A percentile compares a stretch with the other conserved stretches of the same genome.
Evolutionary conservation across 1,140 invertebrate genomes (phyloP).

Genomic region (Campoletis sonorensis): DNA sequence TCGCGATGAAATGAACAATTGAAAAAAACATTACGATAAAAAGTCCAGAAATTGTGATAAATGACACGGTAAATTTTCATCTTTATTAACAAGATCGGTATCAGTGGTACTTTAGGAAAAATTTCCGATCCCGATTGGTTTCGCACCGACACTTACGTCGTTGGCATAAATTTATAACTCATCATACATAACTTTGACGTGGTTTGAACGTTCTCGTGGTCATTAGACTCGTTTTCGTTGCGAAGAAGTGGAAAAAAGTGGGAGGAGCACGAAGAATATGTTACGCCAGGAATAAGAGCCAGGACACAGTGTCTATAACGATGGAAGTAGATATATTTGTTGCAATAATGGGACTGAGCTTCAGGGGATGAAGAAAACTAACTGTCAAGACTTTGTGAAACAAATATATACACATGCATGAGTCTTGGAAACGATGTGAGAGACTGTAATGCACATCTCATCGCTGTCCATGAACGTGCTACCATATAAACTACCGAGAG

Average conservation of each 20-base stretch:
- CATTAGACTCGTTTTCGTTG: constrained; percentile 39
- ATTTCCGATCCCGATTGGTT: background rate
- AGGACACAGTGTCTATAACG: background rate
- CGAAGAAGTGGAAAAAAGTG: background rate
- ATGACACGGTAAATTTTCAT: too few species aligned
- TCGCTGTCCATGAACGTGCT: constrained; percentile 7
- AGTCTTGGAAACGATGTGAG: background rate
- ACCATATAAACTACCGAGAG: constrained; percentile 20
- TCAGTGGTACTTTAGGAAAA: too few species aligned
- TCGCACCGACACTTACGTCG: constrained; percentile 40
- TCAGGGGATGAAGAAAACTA: constrained; percentile 17
- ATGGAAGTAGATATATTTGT: background rate
- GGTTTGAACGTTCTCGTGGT: constrained; percentile 53
- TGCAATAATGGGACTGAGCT: background rate
- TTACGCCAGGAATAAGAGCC: background rate
- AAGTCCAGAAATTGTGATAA: too few species aligned
- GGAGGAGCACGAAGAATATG: background rate
- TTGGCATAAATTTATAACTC: constrained; percentile 63
- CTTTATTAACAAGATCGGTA: too few species aligned
- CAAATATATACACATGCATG: background rate
- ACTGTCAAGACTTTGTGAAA: background rate
- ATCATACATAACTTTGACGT: constrained; percentile 55
- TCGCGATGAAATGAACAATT: too few species aligned
- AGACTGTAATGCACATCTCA: constrained; percentile 27
- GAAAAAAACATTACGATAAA: too few species aligned